phyloP scores from a whole-genome alignment of 2,888 invertebrate species.

The Odontothrips loti region DNA sequence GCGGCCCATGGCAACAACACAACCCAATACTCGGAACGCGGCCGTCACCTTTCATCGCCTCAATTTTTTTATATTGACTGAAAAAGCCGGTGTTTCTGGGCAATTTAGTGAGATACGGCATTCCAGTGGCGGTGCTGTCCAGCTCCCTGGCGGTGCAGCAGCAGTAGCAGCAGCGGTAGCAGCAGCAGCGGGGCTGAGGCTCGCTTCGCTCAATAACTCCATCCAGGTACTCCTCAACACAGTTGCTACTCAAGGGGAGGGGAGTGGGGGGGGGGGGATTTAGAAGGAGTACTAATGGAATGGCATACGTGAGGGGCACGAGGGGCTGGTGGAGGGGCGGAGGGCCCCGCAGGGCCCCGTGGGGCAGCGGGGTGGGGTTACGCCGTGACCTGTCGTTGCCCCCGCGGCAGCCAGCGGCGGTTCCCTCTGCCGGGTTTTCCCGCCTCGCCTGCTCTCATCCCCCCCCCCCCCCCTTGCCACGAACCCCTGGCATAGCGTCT shows the following conservation, averaged over 20 bases:
- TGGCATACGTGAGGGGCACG: no score
- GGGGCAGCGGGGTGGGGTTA: background rate
- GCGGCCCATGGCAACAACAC: no score
- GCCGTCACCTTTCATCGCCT: no score
- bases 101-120: no score
- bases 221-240: background rate
- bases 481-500: background rate
- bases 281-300: no score
- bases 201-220: background rate
- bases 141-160: no score
- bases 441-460: background rate
- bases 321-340: background rate
- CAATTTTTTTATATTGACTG: no score
- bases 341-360: background rate
- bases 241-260: background rate
- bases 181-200: no score
- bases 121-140: no score
- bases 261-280: background rate
- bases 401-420: background rate
- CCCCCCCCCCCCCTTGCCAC: background rate
- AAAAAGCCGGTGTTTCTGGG: no score
- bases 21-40: no score
- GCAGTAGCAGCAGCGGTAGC: no score
- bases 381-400: constrained; percentile 17
- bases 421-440: constrained; percentile 20